These are phyloP conservation scores for Dioctria rufipes DNA, from an alignment of 2,888 invertebrate genomes.

Conservation along the genomic window DNA sequence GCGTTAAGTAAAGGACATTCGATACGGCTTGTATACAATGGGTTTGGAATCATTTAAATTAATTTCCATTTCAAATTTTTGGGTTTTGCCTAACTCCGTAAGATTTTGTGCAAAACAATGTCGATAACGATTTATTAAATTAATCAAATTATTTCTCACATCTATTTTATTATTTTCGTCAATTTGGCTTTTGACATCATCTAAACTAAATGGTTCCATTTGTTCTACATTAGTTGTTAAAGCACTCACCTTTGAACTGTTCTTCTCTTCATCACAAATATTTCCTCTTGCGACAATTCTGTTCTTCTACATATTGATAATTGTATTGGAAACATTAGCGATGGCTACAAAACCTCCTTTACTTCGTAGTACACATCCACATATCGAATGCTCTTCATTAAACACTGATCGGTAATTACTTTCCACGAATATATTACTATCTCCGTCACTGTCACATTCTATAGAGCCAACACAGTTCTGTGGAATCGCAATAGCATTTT, in stretches of 20 bases:
- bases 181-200: neutral
- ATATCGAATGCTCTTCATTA: neutral
- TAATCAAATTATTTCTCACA: neutral
- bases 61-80: constrained; percentile 60
- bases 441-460: neutral
- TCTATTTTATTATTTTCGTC: neutral
- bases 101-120: constrained; percentile 3
- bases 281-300: neutral
- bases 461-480: neutral
- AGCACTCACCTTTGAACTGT: neutral
- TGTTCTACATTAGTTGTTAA: neutral
- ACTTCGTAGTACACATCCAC: neutral
- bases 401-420: neutral
- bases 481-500: neutral
- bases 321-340: neutral
- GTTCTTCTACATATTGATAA: neutral
- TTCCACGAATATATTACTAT: neutral
- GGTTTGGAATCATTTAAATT: constrained; percentile 48
- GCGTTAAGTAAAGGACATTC: constrained; percentile 58
- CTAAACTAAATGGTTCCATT: neutral
- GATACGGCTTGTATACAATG: constrained; percentile 54
- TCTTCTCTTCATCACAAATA: neutral
- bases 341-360: too few species aligned
- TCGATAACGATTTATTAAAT: neutral
- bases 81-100: constrained; percentile 11